Conservation (phyloP, 2,888 invertebrate species). For the Cephonodes hylas region DNA sequence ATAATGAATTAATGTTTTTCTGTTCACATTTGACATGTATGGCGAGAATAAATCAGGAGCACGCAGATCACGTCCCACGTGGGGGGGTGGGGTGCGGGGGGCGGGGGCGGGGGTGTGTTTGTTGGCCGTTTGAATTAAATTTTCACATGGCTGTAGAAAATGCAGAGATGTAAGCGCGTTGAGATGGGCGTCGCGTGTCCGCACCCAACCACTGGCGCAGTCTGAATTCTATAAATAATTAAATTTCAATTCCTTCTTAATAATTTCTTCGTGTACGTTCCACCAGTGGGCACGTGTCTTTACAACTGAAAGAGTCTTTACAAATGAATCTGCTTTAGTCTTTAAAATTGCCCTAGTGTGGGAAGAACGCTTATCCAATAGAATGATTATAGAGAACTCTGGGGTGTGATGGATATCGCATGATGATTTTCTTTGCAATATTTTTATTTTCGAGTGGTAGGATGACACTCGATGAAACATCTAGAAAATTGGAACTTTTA, state of each 20-base stretch:
- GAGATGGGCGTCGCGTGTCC: slow-evolving; percentile 1
- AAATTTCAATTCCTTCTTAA: neutral
- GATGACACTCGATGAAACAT: too few species aligned
- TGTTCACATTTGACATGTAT: slow-evolving; percentile 26
- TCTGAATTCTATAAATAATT: neutral
- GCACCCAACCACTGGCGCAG: neutral
- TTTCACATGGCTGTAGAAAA: slow-evolving; percentile 32
- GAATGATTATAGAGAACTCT: too few species aligned
- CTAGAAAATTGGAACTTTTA: too few species aligned
- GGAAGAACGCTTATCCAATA: too few species aligned
- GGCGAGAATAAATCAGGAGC: slow-evolving; percentile 42
- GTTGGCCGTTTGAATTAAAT: slow-evolving; percentile 44
- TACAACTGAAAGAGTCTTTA: too few species aligned
- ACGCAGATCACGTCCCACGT: slow-evolving; percentile 37
- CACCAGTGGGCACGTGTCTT: too few species aligned
- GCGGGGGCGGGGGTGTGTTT: slow-evolving; percentile 17
- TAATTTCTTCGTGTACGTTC: too few species aligned
- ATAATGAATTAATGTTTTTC: neutral
- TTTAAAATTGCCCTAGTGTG: too few species aligned
- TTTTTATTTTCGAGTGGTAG: too few species aligned
- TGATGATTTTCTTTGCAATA: too few species aligned
- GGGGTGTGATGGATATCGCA: too few species aligned
- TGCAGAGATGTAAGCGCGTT: neutral
- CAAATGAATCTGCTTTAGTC: too few species aligned
- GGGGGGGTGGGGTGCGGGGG: slow-evolving; percentile 15